These are phyloP conservation scores for Luperina testacea DNA, from an alignment of 2,888 invertebrate genomes.

Conservation along the genomic window DNA sequence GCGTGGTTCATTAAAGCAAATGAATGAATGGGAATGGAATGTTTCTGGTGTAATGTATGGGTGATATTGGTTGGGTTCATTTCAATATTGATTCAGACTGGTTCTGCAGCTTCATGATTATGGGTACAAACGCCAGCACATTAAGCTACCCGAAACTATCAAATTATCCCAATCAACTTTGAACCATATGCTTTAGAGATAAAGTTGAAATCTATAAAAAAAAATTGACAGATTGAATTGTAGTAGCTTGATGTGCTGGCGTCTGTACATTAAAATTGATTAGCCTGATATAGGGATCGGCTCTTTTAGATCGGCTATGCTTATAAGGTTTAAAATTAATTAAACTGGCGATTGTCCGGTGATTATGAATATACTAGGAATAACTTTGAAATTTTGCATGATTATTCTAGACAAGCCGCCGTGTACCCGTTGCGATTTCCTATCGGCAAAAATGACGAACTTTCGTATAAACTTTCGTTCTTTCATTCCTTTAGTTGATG, in stretches of 20 bases:
- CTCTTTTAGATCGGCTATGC: background rate
- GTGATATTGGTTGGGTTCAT: conserved; percentile 22
- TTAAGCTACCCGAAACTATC: too few species aligned
- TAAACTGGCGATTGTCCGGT: background rate
- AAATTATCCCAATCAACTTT: too few species aligned
- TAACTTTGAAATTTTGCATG: background rate
- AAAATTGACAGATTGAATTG: too few species aligned
- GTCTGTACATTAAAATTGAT: background rate
- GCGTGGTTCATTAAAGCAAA: conserved; percentile 51
- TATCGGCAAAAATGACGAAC: background rate
- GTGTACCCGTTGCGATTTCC: background rate
- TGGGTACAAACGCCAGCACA: background rate
- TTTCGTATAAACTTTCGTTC: background rate
- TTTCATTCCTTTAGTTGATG: background rate
- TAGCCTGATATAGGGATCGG: background rate
- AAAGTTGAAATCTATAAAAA: too few species aligned
- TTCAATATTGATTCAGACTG: conserved; percentile 30
- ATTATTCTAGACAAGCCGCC: background rate
- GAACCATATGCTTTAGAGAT: too few species aligned
- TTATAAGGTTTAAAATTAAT: background rate
- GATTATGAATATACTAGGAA: background rate
- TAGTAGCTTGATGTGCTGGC: too few species aligned
- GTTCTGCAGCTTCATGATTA: background rate
- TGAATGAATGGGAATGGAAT: conserved; percentile 48
- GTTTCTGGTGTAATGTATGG: conserved; percentile 18